Evolutionary conservation across 2,888 invertebrate species (phyloP), one percentile per base, ranked within the genome.

Genomic region (Chrysotoxum bicinctum): DNA sequence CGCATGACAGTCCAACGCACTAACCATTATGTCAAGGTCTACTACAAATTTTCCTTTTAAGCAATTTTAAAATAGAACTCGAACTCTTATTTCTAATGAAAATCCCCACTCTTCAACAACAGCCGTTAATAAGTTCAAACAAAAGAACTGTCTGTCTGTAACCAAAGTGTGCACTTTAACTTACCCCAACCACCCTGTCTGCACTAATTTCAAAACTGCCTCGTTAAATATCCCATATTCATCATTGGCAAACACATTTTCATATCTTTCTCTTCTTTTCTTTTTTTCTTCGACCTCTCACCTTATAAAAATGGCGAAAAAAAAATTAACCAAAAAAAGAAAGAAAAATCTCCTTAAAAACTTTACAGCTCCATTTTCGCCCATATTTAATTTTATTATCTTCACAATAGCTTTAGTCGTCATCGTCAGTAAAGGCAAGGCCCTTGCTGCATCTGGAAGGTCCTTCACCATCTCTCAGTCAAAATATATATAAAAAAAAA

Each of bases 301-400:
- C 62, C 32, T n/a, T 52, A 60, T 30, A 45, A 30, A 43, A 16
- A 64, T 40, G 23, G 16, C 19, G 26, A 45, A 30, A 16, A 10
- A 43, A n/a, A 43, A 62, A 30, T 2, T 4, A 62, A 56, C 6
- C 0, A 56, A 12, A 56, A 56, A 14, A 19, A 45, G 35, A 19
- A 66, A 9, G 48, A 37, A 37, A 60, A 43, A 45, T 54, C n/a
- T 62, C 62, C 52, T 69, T 40, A 72, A 78, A 70, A 70, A 70
- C 77, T 70, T 77, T 78, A 64, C 62, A 78, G 54, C 78, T 72
- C 62, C 77, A 78, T 70, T 70, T 78, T 62, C 64, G 64, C 54
- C 43, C 70, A 72, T 78, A 62, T 78, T 66, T 35, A 68, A 78
- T 78, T 72, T 72, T 78, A 72, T 64, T 78, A 64, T 72, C 70